A percentile compares a stretch with the other conserved stretches of the same genome.
Evolutionary conservation across 2,888 invertebrate genomes (phyloP).

Genomic region (Gari tellinella): DNA sequence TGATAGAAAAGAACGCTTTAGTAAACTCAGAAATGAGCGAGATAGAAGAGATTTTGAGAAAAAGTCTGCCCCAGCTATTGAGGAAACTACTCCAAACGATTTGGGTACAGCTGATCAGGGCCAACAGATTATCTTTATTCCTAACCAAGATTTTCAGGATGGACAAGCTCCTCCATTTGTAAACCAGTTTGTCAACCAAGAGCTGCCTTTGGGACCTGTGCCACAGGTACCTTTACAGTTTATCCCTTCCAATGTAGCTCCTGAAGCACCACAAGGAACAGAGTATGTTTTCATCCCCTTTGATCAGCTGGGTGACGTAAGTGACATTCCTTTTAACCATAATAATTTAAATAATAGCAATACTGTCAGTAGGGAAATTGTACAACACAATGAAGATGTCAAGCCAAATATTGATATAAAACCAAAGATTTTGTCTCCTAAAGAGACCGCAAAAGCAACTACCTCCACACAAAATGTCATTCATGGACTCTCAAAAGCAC

Average conservation of each 20-base stretch:
- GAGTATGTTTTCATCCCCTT: slow-evolving; percentile 52
- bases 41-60: slow-evolving; percentile 1
- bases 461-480: too few relatives aligned
- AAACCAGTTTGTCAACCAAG: slow-evolving; percentile 22
- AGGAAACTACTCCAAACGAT: not conserved
- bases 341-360: too few relatives aligned
- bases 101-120: slow-evolving; percentile 6
- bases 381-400: too few relatives aligned
- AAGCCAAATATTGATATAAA: too few relatives aligned
- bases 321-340: not conserved
- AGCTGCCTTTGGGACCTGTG: slow-evolving; percentile 2
- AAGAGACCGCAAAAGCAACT: too few relatives aligned
- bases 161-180: slow-evolving; percentile 38
- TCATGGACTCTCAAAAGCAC: too few relatives aligned
- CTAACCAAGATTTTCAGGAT: slow-evolving; percentile 25
- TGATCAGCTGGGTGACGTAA: not conserved
- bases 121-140: slow-evolving; percentile 44
- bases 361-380: too few relatives aligned
- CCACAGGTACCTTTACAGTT: slow-evolving; percentile 23
- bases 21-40: not conserved
- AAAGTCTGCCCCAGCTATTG: too few relatives aligned
- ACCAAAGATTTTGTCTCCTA: too few relatives aligned
- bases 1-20: slow-evolving; percentile 1
- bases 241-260: slow-evolving; percentile 18
- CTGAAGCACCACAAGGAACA: slow-evolving; percentile 24